A percentile compares a stretch with the other conserved stretches of the same genome.
Conservation (phyloP, 2,888 invertebrate species). For the Enchytraeus crypticus region DNA sequence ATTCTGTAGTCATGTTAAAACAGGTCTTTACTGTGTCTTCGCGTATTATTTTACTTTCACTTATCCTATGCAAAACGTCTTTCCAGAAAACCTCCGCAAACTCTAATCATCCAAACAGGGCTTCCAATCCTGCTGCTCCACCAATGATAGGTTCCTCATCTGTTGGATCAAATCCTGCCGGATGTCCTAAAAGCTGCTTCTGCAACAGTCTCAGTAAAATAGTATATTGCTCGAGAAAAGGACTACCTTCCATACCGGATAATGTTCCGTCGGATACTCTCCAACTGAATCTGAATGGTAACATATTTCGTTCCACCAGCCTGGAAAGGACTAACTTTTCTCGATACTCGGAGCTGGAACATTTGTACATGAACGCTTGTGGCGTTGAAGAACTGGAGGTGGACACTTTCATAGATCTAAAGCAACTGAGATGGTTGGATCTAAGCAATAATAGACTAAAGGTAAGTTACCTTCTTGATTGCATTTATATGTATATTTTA, state of each 20-base stretch:
- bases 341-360: conserved; percentile 33
- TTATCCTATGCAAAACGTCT: no score
- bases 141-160: no score
- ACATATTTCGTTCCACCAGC: conserved; percentile 35
- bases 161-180: no score
- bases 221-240: conserved; percentile 41
- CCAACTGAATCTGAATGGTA: conserved; percentile 42
- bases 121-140: no score
- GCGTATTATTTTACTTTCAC: no score
- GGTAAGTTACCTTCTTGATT: no score
- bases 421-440: conserved; percentile 40
- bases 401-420: conserved; percentile 41
- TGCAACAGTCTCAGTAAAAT: conserved; percentile 40
- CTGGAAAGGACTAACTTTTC: conserved; percentile 41
- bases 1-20: no score
- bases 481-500: no score
- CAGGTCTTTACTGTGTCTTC: no score
- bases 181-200: conserved; percentile 43
- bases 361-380: conserved; percentile 42
- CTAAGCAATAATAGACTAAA: conserved; percentile 42
- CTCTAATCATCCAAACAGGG: no score
- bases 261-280: conserved; percentile 38
- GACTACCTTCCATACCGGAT: conserved; percentile 37
- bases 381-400: conserved; percentile 40
- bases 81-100: no score